These are phyloP conservation scores for Caenorhabditis sp. DNA, from an alignment of 2,888 invertebrate species.

Conservation along the genomic window DNA sequence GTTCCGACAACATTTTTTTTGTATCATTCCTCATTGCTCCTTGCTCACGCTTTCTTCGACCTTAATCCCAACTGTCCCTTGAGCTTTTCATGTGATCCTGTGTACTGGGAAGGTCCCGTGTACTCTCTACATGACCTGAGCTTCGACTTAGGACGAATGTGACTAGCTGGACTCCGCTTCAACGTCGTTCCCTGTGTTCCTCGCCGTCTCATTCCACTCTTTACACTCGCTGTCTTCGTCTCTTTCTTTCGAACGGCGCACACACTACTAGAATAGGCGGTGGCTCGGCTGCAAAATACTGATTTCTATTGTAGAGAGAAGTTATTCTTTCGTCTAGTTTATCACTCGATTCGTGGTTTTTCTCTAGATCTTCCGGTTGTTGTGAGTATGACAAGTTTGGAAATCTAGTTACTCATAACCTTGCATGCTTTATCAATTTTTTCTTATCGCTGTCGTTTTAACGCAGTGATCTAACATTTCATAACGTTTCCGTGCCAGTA, in stretches of 20 bases:
- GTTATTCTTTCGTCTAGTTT: not conserved
- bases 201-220: constrained; percentile 10
- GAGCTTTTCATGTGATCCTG: too few species aligned
- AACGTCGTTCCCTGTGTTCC: constrained; percentile 14
- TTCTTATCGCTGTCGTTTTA: not conserved
- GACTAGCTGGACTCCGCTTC: constrained; percentile 7
- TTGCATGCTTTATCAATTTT: not conserved
- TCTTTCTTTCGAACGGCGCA: not conserved
- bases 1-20: too few species aligned
- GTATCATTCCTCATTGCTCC: too few species aligned
- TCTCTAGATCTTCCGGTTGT: not conserved
- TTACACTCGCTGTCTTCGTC: constrained; percentile 4
- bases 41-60: too few species aligned
- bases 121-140: not conserved
- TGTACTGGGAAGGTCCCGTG: constrained; percentile 1
- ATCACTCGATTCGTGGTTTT: not conserved
- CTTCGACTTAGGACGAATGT: not conserved
- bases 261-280: constrained; percentile 17
- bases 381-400: not conserved
- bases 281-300: not conserved
- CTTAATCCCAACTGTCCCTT: too few species aligned
- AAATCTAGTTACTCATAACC: not conserved
- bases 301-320: not conserved
- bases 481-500: too few species aligned
- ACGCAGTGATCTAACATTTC: not conserved